Base-by-base conservation (phyloP, 2,797 vertebrate species). In the Chrosomus eos region DNA sequence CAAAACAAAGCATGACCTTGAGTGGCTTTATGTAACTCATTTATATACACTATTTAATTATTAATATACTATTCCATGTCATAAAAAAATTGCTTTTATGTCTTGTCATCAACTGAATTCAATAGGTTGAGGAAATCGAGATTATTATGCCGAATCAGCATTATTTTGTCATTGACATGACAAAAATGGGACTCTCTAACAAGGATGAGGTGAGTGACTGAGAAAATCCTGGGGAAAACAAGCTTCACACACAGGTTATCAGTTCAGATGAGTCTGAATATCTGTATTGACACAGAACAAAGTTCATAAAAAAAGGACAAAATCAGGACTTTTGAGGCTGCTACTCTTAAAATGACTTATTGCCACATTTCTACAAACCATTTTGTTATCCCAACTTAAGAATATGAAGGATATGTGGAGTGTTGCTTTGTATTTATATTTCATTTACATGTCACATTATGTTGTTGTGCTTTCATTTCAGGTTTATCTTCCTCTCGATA, bases 71-170 rank as follows among this genome's bases (percentile, higher is more conserved):
- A 48, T 16, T 48, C 14, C 45, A 48, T 48, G 45, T 16, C 45
- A 48, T 48, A 58, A 55, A 53, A n/a, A n/a, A n/a, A 5, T 0
- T 58, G 55, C 55, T 58, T 58, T 13, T 18, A 82, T 33, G 3
- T 78, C 23, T 78, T 14, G 13, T 51, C 9, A 84, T 45, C 62
- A 10, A 16, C 45, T 66, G 11, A 26, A 2, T 90, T 87, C 16
- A 83, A 58, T 89, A 99, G 98, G 94, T 98, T 83, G 97, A 98
- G 60, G 95, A 99, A 87, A 96, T 98, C 83, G 97, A 99, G 94
- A 93, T 95, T 0, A 89, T 96, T 73, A 96, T 99, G 94, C 97
- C 98, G 36, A 99, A 99, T 91, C 95, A 95, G 80, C 98, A 98
- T 89, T 99, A 98, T 90, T 92, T 97, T 82, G 96, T 92, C 8